Evolutionary conservation across 1,140 invertebrate genomes (phyloP), one percentile per base, ranked within the genome.

Genomic region (Pseudoatta argentina): DNA sequence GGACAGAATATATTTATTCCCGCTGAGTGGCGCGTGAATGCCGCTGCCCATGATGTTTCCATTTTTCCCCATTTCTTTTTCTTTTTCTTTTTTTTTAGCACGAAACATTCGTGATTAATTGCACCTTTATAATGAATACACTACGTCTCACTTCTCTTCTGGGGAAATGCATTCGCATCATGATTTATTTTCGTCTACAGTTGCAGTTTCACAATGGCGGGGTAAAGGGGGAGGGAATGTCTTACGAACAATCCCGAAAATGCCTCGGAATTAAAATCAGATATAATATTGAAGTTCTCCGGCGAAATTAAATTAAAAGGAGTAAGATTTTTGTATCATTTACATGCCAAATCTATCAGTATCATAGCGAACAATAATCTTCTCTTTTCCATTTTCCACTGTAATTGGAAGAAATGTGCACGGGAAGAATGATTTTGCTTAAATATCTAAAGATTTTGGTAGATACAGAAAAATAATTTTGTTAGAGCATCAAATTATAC

Each of bases 1-100:
- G 69, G 79, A 83, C 79, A 75, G 79, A 83, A 83, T 83, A 83
- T 83, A 83, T 83, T 83, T 83, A 83, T 83, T 83, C 53, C 57
- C 79, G 79, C 14, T 83, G 79, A 83, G 79, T 73, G 79, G 69
- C 55, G 69, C 55, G 55, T 53, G 79, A 83, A 82, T 73, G 53
- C 66, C 34, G 67, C 67, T 61, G 79, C 67, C 39, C 79, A n/a
- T 48, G 67, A 82, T 82, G 79, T 71, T 61, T 24, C 39, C 34
- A 34, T 59, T 72, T 73, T 78, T 81, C 18, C 27, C n/a, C 18
- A 14, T 7, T 39, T 12, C 66, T 69, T 51, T 8, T 69, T 0
- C 8, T 16, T n/a, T 69, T 21, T 30, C 1, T 34, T 51, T 51
- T 53, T 78, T 53, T 78, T 78, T 12, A 18, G 44, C 53, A 27